Base-by-base conservation (phyloP, 2,888 invertebrate genomes). In the Drosophila diplacantha region DNA sequence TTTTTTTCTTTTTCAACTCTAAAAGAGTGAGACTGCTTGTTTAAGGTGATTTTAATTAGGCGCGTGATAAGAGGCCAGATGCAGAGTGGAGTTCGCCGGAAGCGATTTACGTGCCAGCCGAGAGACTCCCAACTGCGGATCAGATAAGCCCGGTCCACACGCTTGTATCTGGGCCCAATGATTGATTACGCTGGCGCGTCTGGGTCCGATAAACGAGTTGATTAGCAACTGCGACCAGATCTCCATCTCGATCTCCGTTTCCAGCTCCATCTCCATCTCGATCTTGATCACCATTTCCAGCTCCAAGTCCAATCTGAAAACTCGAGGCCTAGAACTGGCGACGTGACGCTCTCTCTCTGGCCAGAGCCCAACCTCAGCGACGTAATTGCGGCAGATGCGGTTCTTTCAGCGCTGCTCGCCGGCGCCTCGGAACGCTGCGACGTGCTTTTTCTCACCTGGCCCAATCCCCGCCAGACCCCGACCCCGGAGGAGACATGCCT, bases 161-260 rank as follows among this genome's bases (percentile, higher is more conserved):
- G 53, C 60, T 60, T 52, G 65, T 52, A 52, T 34, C 38, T 34
- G 9, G 20, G 34, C 12, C 54, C 56, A 55, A 55, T 66, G 66
- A 66, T 66, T 70, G 70, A 66, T 66, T 66, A 70, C 70, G 70
- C 63, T 70, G 47, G 41, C 34, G 46, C 41, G 35, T 29, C 38
- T 38, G 51, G 31, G 26, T 32, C 35, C 50, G 63, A 69, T 69
- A 69, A 65, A 69, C 46, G 61, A 43, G 46, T 69, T 68, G 69
- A 61, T 61, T 65, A 65, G 61, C 61, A 61, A 66, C 61, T 43
- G 41, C 58, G 66, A 54, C 61, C 39, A 65, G 54, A 65, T 65
- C 41, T 64, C n/a, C 20, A 58, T 56, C 56, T 55, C 32, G 18
- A 56, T 55, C 54, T 56, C 31, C 5, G 39, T 52, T n/a, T 41